phyloP scores from a whole-genome alignment of 1,140 invertebrate genomes.

The Glomeris maerens region DNA sequence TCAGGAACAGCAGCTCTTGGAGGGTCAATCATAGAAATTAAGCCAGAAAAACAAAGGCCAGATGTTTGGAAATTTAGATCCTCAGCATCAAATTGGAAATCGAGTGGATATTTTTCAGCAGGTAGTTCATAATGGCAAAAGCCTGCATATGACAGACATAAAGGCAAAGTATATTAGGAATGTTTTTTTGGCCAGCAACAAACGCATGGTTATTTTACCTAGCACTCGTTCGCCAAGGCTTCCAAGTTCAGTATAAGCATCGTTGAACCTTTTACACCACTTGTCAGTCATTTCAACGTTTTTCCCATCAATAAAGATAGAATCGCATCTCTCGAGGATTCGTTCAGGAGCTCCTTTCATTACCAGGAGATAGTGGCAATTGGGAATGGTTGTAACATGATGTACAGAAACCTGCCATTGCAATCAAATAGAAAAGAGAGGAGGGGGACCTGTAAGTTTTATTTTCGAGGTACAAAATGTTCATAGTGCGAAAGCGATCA shows the following conservation, averaged over 20 bases:
- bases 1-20: conserved; percentile 11
- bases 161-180: conserved; percentile 15
- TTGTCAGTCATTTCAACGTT: conserved; percentile 50
- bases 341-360: conserved; percentile 99
- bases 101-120: conserved; percentile 26
- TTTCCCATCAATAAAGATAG: conserved; percentile 91
- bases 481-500: conserved; percentile 15
- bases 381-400: conserved; percentile 24
- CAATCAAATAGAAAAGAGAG: too few species aligned
- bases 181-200: conserved; percentile 79
- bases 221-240: conserved; percentile 31
- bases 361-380: conserved; percentile 81
- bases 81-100: conserved; percentile 33
- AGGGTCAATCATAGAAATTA: conserved; percentile 27
- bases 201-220: too few species aligned
- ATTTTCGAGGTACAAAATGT: conserved; percentile 6
- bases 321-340: conserved; percentile 87
- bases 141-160: conserved; percentile 17
- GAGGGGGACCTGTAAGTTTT: too few species aligned
- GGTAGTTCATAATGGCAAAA: conserved; percentile 35
- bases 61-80: conserved; percentile 26
- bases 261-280: conserved; percentile 35
- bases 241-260: conserved; percentile 36
- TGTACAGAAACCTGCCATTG: neutral
- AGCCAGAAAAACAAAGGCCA: conserved; percentile 26